Evolutionary conservation across 2,888 invertebrate species (phyloP).

Genomic region (Pammene aurita): DNA sequence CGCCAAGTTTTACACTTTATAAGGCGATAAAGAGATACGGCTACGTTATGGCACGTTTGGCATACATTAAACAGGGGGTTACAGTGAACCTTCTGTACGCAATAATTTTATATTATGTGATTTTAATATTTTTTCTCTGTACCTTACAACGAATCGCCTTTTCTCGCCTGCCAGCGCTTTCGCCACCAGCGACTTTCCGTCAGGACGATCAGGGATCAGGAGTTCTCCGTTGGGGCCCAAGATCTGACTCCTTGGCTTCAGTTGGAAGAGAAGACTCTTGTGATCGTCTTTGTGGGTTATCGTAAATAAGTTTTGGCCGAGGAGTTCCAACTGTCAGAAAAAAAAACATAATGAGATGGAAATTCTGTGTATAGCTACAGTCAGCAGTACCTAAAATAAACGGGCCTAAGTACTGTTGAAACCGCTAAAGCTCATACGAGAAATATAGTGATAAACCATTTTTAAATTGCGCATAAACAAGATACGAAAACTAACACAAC

Average conservation of each 20-base stretch:
- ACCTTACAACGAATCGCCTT: slow-evolving; percentile 66
- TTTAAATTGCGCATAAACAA: too few species aligned
- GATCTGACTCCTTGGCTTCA: slow-evolving; percentile 78
- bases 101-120: too few species aligned
- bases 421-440: too few species aligned
- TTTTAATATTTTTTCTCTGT: slow-evolving; percentile 4
- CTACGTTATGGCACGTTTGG: too few species aligned
- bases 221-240: slow-evolving; percentile 82
- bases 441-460: too few species aligned
- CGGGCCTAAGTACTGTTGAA: too few species aligned
- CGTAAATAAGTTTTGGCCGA: slow-evolving; percentile 92
- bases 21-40: too few species aligned
- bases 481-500: too few species aligned
- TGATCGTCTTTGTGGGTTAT: slow-evolving; percentile 91
- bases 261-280: slow-evolving; percentile 87
- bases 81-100: too few species aligned
- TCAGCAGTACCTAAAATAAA: too few species aligned
- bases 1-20: too few species aligned
- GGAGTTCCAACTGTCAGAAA: slow-evolving; percentile 89
- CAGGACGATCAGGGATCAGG: slow-evolving; percentile 69
- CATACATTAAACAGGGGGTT: too few species aligned
- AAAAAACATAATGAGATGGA: background rate
- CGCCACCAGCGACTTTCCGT: slow-evolving; percentile 52
- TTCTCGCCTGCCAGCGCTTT: slow-evolving; percentile 58
- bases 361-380: background rate